phyloP scores from a whole-genome alignment of 2,888 invertebrate species.

The Ramazzottius varieornatus region DNA sequence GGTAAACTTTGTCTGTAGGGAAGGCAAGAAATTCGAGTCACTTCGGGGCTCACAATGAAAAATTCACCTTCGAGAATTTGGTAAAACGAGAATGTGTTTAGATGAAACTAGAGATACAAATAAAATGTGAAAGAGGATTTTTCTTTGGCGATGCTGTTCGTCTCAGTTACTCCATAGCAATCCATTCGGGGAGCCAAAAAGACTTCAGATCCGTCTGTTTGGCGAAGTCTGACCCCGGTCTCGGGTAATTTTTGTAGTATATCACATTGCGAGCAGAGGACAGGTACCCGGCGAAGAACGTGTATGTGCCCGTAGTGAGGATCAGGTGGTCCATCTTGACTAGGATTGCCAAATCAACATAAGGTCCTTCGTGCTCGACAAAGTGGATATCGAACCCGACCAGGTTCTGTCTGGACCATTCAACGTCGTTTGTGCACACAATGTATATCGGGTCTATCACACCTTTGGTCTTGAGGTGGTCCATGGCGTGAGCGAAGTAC shows the following conservation, averaged over 20 bases:
- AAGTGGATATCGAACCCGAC: background rate
- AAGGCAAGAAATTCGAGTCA: no score
- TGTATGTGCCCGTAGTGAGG: background rate
- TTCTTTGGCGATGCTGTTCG: no score
- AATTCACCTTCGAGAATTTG: no score
- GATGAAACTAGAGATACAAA: no score
- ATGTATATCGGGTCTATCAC: background rate
- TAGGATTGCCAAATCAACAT: background rate
- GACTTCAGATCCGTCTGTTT: background rate
- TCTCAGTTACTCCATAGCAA: background rate
- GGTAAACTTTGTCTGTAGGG: no score
- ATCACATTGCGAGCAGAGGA: background rate
- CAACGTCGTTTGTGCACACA: background rate
- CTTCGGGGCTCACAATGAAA: no score
- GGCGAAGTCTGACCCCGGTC: background rate
- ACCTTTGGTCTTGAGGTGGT: background rate
- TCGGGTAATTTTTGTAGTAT: background rate
- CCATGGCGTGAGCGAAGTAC: background rate
- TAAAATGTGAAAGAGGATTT: no score
- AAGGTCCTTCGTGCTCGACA: background rate
- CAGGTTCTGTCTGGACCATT: background rate
- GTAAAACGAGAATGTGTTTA: no score
- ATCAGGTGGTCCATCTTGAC: background rate
- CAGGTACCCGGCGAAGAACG: background rate
- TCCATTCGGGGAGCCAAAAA: constrained; percentile 1